Evolutionary conservation across 2,888 invertebrate genomes (phyloP).

Genomic region (Eupithecia inturbata): DNA sequence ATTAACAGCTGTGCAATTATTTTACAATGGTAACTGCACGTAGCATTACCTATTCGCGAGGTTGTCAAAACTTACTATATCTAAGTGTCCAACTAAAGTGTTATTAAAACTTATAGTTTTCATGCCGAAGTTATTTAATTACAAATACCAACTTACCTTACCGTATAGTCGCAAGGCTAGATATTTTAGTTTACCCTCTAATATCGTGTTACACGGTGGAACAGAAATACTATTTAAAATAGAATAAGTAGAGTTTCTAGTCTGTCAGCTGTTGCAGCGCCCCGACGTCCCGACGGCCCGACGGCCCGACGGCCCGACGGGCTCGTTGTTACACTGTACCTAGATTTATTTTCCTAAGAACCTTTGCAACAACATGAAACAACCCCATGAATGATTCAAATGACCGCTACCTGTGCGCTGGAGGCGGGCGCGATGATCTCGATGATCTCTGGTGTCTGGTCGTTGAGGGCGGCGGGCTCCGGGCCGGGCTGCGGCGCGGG

Average conservation of each 20-base stretch:
- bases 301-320: too few relatives aligned
- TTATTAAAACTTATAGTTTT: not conserved
- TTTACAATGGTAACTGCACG: not conserved
- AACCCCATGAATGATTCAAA: not conserved
- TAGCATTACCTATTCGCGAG: not conserved
- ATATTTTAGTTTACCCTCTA: too few relatives aligned
- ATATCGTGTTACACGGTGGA: too few relatives aligned
- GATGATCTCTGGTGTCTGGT: conserved; percentile 77
- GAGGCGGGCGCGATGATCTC: conserved; percentile 81
- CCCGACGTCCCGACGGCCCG: too few relatives aligned
- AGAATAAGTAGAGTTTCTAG: too few relatives aligned
- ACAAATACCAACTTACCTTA: not conserved
- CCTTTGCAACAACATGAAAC: too few relatives aligned
- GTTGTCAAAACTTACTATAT: not conserved
- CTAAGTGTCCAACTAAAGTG: not conserved
- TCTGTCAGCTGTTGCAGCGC: too few relatives aligned
- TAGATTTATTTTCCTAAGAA: too few relatives aligned
- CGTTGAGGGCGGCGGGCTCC: conserved; percentile 58
- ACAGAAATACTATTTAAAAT: too few relatives aligned
- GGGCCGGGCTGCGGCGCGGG: conserved; percentile 58
- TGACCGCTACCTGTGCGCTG: conserved; percentile 69
- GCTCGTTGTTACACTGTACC: too few relatives aligned
- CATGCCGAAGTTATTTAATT: not conserved
- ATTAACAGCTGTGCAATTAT: conserved; percentile 9
- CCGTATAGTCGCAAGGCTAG: too few relatives aligned